Percentiles rank a stretch among this genome's conserved stretches.
phyloP scores from a whole-genome alignment of 2,797 vertebrate genomes.

The Cirrhinus mrigala region DNA sequence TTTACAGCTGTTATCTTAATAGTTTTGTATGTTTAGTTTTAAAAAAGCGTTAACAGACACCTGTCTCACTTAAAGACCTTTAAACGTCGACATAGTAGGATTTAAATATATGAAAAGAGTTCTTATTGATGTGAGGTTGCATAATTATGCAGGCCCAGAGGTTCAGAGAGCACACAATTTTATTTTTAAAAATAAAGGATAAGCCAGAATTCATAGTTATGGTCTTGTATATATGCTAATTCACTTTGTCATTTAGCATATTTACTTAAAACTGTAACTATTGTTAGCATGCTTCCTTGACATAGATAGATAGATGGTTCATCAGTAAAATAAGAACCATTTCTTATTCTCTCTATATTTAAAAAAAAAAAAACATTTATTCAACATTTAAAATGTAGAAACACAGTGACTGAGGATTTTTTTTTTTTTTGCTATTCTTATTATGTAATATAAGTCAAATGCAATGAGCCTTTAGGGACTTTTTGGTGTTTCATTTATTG shows the following conservation, averaged over 20 bases:
- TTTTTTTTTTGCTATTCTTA: not conserved
- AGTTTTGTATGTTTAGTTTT: not conserved
- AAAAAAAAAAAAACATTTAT: not conserved
- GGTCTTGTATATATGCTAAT: not conserved
- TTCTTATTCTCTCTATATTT: not conserved
- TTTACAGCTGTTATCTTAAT: not conserved
- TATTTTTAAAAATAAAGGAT: not conserved
- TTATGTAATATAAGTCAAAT: not conserved
- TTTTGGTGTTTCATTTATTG: conserved; percentile 37
- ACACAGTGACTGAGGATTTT: no score
- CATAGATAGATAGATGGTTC: no score
- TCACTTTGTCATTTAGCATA: not conserved
- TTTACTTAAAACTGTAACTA: not conserved
- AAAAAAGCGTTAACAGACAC: not conserved
- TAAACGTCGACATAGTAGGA: not conserved
- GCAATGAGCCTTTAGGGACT: not conserved
- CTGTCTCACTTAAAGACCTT: not conserved
- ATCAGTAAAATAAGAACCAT: not conserved
- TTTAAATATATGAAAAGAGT: not conserved
- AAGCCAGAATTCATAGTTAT: not conserved
- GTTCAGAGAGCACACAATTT: not conserved
- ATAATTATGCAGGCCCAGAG: not conserved
- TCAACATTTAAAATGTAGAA: no score
- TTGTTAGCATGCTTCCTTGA: not conserved
- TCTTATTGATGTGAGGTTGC: not conserved